A percentile compares a stretch with the other conserved stretches of the same genome.
Conservation (phyloP, 2,797 vertebrate genomes). For the Enteromius afrohamiltoni region DNA sequence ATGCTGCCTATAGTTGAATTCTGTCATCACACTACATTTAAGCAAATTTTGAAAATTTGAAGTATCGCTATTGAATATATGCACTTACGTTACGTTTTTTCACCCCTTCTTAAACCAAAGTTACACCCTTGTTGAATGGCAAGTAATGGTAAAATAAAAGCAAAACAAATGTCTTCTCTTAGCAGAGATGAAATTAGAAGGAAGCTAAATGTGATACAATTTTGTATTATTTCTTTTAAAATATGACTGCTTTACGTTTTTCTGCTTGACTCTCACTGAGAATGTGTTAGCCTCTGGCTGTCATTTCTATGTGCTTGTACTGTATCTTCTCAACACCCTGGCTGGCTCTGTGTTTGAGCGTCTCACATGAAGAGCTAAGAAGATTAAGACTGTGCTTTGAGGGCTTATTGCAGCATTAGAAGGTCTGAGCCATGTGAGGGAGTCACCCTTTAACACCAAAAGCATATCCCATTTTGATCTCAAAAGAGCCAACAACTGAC, state of each 20-base stretch:
- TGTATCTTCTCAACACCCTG: conserved; percentile 28
- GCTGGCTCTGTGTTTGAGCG: conserved; percentile 23
- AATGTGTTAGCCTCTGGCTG: conserved; percentile 19
- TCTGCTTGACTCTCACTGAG: conserved; percentile 9
- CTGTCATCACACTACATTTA: no score
- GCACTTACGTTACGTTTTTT: no score
- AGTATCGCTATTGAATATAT: no score
- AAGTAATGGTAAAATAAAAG: background rate
- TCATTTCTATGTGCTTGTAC: conserved; percentile 33
- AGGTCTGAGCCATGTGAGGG: conserved; percentile 32
- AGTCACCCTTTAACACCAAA: conserved; percentile 42
- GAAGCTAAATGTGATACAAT: background rate
- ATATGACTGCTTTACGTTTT: conserved; percentile 1
- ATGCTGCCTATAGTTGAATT: no score
- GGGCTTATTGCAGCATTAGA: conserved; percentile 34
- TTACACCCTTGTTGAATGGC: background rate
- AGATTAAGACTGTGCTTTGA: conserved; percentile 39
- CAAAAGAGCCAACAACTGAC: conserved; percentile 38
- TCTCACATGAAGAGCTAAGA: conserved; percentile 38
- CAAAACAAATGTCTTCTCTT: background rate
- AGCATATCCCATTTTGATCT: conserved; percentile 52
- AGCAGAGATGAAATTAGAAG: background rate
- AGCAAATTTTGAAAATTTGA: no score
- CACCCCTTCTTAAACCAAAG: no score
- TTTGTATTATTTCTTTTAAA: background rate